Evolutionary conservation across 2,797 vertebrate species (phyloP).

Genomic region (Petrocephalus sullivani): DNA sequence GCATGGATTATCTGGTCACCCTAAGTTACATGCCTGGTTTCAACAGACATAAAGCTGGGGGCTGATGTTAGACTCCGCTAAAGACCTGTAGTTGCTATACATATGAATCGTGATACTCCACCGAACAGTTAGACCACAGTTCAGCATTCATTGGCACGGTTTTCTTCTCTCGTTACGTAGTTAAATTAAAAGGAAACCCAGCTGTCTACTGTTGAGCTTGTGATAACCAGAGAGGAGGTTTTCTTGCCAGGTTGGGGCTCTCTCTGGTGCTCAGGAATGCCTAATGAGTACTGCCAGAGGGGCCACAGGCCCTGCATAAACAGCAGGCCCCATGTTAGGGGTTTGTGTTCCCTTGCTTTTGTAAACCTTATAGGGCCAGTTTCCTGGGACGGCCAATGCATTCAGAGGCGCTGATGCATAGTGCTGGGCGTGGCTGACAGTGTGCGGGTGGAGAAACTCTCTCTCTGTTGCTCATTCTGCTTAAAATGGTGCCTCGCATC

Average conservation of each 20-base stretch:
- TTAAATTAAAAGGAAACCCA: slow-evolving; percentile 20
- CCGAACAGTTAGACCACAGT: not conserved
- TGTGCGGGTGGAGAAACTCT: not conserved
- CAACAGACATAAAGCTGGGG: not conserved
- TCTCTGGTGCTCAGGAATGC: not conserved
- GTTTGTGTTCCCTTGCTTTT: not conserved
- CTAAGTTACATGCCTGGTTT: not conserved
- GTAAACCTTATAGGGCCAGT: not conserved
- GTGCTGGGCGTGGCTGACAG: not conserved
- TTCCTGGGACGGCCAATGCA: not conserved
- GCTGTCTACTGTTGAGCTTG: slow-evolving; percentile 26
- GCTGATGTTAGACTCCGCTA: not conserved
- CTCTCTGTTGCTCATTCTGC: not conserved
- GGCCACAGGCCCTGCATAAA: not conserved
- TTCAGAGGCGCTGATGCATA: not conserved
- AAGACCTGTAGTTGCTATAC: not conserved
- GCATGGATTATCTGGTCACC: not conserved
- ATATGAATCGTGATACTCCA: not conserved
- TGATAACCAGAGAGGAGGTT: not conserved
- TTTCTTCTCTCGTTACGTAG: not conserved
- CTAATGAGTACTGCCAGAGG: not conserved
- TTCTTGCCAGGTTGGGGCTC: not conserved
- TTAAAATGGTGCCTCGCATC: not conserved
- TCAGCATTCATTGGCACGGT: not conserved
- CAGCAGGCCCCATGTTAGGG: not conserved